phyloP scores from a whole-genome alignment of 1,140 invertebrate species.

The Nephila pilipes region DNA sequence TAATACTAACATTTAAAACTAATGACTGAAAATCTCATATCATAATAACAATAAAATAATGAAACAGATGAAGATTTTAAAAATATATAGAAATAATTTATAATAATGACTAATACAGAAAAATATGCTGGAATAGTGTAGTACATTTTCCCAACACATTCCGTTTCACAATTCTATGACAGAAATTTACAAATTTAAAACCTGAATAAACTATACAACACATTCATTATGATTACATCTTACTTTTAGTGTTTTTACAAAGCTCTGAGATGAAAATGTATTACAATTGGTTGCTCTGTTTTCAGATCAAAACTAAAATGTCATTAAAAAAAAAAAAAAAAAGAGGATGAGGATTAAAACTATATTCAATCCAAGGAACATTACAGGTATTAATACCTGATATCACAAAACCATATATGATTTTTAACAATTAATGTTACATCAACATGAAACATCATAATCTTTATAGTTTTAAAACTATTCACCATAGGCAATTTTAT shows the following conservation, averaged over 20 bases:
- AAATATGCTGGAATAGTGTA: not conserved
- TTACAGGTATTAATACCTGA: not conserved
- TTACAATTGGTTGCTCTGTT: not conserved
- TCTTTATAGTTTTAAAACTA: not conserved
- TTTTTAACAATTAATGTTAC: not conserved
- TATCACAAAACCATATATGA: not conserved
- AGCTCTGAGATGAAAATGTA: not conserved
- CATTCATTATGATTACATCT: not conserved
- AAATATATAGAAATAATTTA: not conserved
- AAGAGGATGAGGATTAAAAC: not conserved
- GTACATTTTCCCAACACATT: not conserved
- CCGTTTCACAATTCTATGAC: not conserved
- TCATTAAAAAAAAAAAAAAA: not conserved
- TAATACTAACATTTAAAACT: slow-evolving; percentile 1
- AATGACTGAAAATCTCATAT: not conserved
- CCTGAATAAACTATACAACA: not conserved
- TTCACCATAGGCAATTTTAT: not conserved
- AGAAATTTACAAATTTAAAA: not conserved
- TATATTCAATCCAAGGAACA: not conserved
- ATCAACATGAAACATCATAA: not conserved
- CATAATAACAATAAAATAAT: not conserved
- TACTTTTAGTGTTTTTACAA: not conserved
- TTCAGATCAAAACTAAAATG: not conserved
- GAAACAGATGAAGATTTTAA: not conserved
- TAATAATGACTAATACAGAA: not conserved